Conservation (phyloP, 2,113 vertebrate genomes). For the Cepphus grylle region DNA sequence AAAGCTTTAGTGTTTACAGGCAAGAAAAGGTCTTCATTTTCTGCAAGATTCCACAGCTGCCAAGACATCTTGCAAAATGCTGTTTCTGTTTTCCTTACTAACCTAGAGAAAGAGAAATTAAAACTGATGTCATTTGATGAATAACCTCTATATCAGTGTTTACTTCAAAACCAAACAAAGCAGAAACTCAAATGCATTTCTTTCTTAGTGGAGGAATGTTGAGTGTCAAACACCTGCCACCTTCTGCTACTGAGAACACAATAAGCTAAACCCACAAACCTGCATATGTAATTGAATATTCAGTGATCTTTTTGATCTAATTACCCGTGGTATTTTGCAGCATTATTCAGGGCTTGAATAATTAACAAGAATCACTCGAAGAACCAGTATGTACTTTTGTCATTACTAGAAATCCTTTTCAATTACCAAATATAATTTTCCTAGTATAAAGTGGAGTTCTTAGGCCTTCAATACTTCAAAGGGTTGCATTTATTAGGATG, state of each 20-base stretch:
- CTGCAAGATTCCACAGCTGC: constrained; percentile 76
- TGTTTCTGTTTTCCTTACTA: constrained; percentile 88
- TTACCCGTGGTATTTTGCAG: neutral
- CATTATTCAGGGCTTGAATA: neutral
- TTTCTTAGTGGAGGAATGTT: neutral
- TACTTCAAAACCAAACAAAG: neutral
- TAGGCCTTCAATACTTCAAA: neutral
- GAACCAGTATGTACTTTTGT: neutral
- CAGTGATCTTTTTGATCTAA: neutral
- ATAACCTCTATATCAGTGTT: neutral
- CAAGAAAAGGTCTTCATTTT: constrained; percentile 42
- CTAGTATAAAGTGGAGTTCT: neutral
- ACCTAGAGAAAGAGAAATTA: constrained; percentile 75
- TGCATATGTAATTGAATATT: neutral
- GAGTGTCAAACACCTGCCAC: neutral
- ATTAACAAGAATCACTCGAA: constrained; percentile 3
- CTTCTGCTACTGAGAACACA: neutral
- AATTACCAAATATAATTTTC: neutral
- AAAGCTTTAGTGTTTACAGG: neutral
- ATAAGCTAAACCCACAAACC: neutral
- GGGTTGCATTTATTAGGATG: neutral
- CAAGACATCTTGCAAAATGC: constrained; percentile 82
- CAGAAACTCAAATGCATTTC: neutral
- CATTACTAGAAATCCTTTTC: neutral
- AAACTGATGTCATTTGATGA: neutral